Evolutionary conservation across 2,888 invertebrate genomes (phyloP).

Genomic region (Agapostemon virescens): DNA sequence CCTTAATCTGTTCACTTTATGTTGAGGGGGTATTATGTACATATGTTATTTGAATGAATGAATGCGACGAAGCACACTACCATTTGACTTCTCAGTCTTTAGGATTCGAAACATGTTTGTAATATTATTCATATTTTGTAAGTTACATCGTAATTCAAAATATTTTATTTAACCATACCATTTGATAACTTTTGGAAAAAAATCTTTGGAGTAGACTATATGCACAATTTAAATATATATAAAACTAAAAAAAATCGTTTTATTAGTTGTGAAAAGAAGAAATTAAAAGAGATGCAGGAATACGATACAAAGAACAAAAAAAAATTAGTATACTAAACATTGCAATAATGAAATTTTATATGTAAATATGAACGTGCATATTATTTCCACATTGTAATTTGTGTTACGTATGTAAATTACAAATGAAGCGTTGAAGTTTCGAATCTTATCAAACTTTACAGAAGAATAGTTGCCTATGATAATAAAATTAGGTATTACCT

Average conservation of each 20-base stretch:
- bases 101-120: slow-evolving; percentile 75
- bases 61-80: slow-evolving; percentile 74
- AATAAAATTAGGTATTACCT: slow-evolving; percentile 74
- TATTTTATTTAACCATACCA: slow-evolving; percentile 60
- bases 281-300: slow-evolving; percentile 45
- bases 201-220: slow-evolving; percentile 35
- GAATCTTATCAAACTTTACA: slow-evolving; percentile 78
- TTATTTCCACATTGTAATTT: slow-evolving; percentile 63
- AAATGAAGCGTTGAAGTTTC: slow-evolving; percentile 76
- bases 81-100: slow-evolving; percentile 72
- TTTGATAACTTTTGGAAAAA: slow-evolving; percentile 46
- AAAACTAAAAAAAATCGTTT: slow-evolving; percentile 49
- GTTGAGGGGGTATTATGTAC: slow-evolving; percentile 79
- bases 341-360: slow-evolving; percentile 64
- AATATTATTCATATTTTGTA: slow-evolving; percentile 73
- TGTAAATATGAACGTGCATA: slow-evolving; percentile 63
- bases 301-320: slow-evolving; percentile 34
- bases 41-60: slow-evolving; percentile 79
- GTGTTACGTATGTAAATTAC: slow-evolving; percentile 77
- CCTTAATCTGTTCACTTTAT: slow-evolving; percentile 80
- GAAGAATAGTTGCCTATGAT: slow-evolving; percentile 78
- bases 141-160: slow-evolving; percentile 74
- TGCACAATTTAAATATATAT: slow-evolving; percentile 39
- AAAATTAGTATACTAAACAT: slow-evolving; percentile 56
- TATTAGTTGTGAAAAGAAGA: slow-evolving; percentile 43